These are phyloP conservation scores for Nowickia ferox DNA, from an alignment of 2,888 invertebrate species.

Conservation along the genomic window DNA sequence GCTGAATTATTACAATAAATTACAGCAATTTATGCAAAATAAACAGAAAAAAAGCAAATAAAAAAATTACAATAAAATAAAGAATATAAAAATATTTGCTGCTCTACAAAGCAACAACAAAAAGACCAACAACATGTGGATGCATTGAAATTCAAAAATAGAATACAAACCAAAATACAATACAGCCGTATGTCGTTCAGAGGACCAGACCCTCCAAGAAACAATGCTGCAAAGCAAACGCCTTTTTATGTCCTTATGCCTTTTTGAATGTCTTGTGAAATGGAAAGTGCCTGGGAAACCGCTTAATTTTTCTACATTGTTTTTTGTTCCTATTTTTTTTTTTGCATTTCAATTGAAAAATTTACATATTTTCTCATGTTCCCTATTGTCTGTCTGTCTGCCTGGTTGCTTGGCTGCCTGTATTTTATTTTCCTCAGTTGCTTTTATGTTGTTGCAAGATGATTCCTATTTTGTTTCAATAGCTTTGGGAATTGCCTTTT, in stretches of 20 bases:
- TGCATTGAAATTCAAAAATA: neutral
- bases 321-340: constrained; percentile 35
- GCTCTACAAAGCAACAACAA: constrained; percentile 30
- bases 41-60: constrained; percentile 19
- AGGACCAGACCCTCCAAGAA: constrained; percentile 27
- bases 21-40: constrained; percentile 67
- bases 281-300: constrained; percentile 66
- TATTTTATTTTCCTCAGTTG: constrained; percentile 34
- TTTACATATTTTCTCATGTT: constrained; percentile 65
- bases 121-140: constrained; percentile 54
- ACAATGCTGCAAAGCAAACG: constrained; percentile 29
- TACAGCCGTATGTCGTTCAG: neutral
- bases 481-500: constrained; percentile 69
- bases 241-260: constrained; percentile 58
- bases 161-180: constrained; percentile 22
- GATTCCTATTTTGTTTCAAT: constrained; percentile 70
- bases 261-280: constrained; percentile 32
- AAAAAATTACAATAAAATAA: constrained; percentile 13
- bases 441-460: constrained; percentile 27
- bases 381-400: constrained; percentile 21
- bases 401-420: constrained; percentile 18
- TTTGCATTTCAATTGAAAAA: constrained; percentile 61
- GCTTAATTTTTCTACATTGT: constrained; percentile 54
- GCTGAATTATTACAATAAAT: constrained; percentile 69
- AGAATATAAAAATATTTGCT: constrained; percentile 10